These are phyloP conservation scores for Acleris sparsana DNA, from an alignment of 2,888 invertebrate species.

Conservation along the genomic window DNA sequence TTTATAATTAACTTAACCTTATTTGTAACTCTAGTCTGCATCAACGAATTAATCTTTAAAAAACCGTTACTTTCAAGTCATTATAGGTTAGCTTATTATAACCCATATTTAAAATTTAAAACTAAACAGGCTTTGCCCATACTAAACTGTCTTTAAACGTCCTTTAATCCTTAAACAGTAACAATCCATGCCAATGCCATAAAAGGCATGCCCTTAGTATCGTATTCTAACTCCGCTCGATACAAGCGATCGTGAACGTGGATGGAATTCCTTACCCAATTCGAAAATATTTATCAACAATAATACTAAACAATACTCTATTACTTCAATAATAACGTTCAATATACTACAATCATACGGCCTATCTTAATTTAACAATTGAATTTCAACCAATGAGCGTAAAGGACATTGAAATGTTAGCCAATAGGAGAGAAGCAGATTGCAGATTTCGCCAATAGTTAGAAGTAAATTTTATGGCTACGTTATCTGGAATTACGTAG, in stretches of 20 bases:
- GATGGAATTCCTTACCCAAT: slow-evolving; percentile 57
- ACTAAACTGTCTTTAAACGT: slow-evolving; percentile 40
- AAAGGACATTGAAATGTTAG: slow-evolving; percentile 45
- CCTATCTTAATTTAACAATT: slow-evolving; percentile 21
- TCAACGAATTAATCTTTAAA: no score
- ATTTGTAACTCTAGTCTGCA: no score
- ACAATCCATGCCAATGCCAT: slow-evolving; percentile 65
- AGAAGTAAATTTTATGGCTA: slow-evolving; percentile 46
- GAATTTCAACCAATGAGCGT: slow-evolving; percentile 50
- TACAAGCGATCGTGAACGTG: slow-evolving; percentile 70
- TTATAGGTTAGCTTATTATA: no score
- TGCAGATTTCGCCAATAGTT: slow-evolving; percentile 44
- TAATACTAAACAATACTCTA: slow-evolving; percentile 42
- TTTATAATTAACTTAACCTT: no score
- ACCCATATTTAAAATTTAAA: not conserved
- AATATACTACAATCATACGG: slow-evolving; percentile 23
- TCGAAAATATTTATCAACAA: slow-evolving; percentile 4
- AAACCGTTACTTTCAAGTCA: no score
- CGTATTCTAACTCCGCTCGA: slow-evolving; percentile 61
- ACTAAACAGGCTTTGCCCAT: slow-evolving; percentile 6
- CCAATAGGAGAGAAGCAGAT: slow-evolving; percentile 48
- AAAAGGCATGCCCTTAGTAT: slow-evolving; percentile 59
- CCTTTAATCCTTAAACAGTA: slow-evolving; percentile 68
- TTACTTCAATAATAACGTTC: slow-evolving; percentile 45
- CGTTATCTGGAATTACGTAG: slow-evolving; percentile 49